Evolutionary conservation across 2,113 vertebrate genomes (phyloP).

Genomic region (Planiliza haematocheilus): DNA sequence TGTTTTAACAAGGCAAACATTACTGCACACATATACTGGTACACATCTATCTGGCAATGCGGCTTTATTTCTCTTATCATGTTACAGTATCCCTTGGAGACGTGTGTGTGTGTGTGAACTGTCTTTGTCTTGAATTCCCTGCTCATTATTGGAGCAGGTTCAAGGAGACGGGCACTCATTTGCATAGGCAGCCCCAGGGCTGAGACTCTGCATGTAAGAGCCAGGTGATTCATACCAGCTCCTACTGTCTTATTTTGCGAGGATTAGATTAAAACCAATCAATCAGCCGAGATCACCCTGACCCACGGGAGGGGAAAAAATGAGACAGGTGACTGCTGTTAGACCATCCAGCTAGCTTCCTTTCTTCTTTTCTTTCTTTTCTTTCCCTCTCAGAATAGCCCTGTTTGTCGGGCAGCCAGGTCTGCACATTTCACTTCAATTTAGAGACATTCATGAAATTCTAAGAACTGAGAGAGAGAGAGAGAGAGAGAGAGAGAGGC

Average conservation of each 20-base stretch:
- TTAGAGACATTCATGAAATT: slow-evolving; percentile 26
- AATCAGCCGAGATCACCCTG: slow-evolving; percentile 66
- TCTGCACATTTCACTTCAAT: slow-evolving; percentile 35
- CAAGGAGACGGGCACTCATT: slow-evolving; percentile 78
- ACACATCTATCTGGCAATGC: slow-evolving; percentile 21
- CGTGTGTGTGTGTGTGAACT: slow-evolving; percentile 27
- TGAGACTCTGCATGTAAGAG: slow-evolving; percentile 51
- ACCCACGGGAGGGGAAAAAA: slow-evolving; percentile 32
- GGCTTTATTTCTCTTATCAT: slow-evolving; percentile 20
- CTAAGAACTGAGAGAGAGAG: too few relatives aligned
- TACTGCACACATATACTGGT: slow-evolving; percentile 12
- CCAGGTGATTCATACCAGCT: slow-evolving; percentile 76
- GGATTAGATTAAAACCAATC: slow-evolving; percentile 79
- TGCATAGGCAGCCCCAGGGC: slow-evolving; percentile 73
- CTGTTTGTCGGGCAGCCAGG: slow-evolving; percentile 35
- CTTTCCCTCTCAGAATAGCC: slow-evolving; percentile 14
- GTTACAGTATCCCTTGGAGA: slow-evolving; percentile 51
- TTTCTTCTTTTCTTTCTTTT: too few relatives aligned
- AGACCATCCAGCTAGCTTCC: slow-evolving; percentile 38
- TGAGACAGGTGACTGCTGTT: slow-evolving; percentile 31
- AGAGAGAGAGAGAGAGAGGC: slow-evolving; percentile 11
- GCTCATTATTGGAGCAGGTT: slow-evolving; percentile 78
- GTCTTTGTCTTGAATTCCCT: slow-evolving; percentile 62
- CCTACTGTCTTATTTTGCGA: slow-evolving; percentile 61
- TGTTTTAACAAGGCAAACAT: slow-evolving; percentile 35